Conservation (phyloP, 2,888 invertebrate genomes). For the Drosophila atripex region DNA sequence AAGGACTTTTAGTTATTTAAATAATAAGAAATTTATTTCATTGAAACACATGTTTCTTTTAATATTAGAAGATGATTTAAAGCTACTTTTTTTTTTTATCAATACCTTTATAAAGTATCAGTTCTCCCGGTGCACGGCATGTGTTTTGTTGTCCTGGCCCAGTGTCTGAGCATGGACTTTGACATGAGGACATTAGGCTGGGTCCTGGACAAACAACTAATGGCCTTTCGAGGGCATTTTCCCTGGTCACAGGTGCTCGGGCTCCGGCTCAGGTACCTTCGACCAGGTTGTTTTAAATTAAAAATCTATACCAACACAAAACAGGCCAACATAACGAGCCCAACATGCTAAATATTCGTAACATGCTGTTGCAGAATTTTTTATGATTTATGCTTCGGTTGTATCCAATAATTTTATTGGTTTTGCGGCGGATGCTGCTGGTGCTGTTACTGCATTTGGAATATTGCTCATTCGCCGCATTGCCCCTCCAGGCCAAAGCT, state of each 20-base stretch:
- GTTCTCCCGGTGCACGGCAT: slow-evolving; percentile 16
- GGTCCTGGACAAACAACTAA: slow-evolving; percentile 73
- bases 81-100: too few species aligned
- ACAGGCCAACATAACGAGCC: slow-evolving; percentile 15
- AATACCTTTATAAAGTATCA: background rate
- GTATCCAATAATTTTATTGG: slow-evolving; percentile 39
- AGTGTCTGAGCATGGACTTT: slow-evolving; percentile 44
- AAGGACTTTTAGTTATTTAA: background rate
- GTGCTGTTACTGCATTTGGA: slow-evolving; percentile 10
- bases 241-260: slow-evolving; percentile 55
- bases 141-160: slow-evolving; percentile 10
- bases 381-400: slow-evolving; percentile 34
- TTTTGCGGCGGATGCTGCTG: slow-evolving; percentile 20
- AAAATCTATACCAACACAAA: slow-evolving; percentile 60
- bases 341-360: slow-evolving; percentile 36
- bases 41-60: background rate
- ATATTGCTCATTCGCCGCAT: slow-evolving; percentile 69
- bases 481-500: slow-evolving; percentile 42
- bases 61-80: too few species aligned
- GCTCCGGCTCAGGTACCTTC: slow-evolving; percentile 50
- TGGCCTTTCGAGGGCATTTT: slow-evolving; percentile 78
- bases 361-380: slow-evolving; percentile 29
- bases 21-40: background rate
- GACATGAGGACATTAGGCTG: slow-evolving; percentile 75
- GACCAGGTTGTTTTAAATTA: slow-evolving; percentile 74